These are phyloP conservation scores for Acanthisitta chloris DNA, from an alignment of 2,113 vertebrate genomes.

Conservation along the genomic window DNA sequence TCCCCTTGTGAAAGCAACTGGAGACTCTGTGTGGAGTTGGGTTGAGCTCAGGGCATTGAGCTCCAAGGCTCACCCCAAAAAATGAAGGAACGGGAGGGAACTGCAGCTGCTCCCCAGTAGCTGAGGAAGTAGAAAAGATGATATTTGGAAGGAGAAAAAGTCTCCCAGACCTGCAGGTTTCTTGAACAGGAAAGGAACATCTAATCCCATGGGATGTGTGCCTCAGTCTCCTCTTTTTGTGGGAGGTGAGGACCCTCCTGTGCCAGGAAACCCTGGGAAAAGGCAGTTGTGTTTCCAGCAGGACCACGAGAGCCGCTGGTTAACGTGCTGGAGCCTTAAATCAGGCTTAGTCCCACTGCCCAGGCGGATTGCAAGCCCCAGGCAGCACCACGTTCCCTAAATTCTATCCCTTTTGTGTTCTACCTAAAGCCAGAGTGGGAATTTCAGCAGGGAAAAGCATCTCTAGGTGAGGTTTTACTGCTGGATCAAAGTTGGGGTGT, in stretches of 20 bases:
- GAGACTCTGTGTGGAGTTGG: no score
- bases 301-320: fast-evolving
- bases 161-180: fast-evolving
- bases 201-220: neutral
- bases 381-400: fast-evolving
- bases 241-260: no score
- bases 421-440: neutral
- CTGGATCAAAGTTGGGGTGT: fast-evolving
- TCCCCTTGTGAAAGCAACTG: neutral
- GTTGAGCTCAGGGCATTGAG: fast-evolving
- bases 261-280: neutral
- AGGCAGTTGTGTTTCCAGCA: fast-evolving
- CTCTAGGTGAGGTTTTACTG: fast-evolving
- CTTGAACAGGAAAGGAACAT: neutral
- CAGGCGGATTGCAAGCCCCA: fast-evolving
- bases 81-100: no score
- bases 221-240: fast-evolving
- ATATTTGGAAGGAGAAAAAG: neutral
- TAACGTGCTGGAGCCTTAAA: neutral
- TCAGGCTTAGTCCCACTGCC: neutral
- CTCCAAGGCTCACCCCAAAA: neutral
- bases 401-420: neutral
- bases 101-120: neutral
- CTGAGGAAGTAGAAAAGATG: neutral
- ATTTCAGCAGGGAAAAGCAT: neutral